A percentile compares a stretch with the other conserved stretches of the same genome.
phyloP scores from a whole-genome alignment of 2,888 invertebrate genomes.

The Harmothoe impar region DNA sequence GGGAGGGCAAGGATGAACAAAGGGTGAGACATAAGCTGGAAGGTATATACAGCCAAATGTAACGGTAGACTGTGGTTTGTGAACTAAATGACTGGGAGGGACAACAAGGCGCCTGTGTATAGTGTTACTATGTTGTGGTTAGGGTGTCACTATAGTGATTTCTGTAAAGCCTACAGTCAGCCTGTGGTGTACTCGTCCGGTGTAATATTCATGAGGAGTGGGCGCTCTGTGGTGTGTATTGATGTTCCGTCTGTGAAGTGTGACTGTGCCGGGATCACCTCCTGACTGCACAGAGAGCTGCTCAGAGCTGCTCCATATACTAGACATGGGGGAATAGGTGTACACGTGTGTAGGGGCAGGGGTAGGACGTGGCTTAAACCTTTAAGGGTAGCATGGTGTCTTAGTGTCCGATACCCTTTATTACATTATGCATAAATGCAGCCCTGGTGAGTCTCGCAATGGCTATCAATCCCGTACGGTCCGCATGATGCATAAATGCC shows the following conservation, averaged over 20 bases:
- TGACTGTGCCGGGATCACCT: conserved; percentile 8
- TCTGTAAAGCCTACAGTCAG: not conserved
- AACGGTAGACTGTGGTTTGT: not conserved
- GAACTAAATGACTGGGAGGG: not conserved
- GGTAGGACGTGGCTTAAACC: not conserved
- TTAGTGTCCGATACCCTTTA: too few species aligned
- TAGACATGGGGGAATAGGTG: not conserved
- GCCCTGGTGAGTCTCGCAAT: too few species aligned
- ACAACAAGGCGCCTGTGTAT: not conserved
- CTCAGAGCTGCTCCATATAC: too few species aligned
- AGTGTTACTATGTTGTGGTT: not conserved
- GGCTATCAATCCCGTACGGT: too few species aligned
- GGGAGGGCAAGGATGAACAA: too few species aligned
- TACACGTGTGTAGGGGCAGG: not conserved
- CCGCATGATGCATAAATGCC: too few species aligned
- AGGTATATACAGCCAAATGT: not conserved
- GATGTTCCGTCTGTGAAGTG: conserved; percentile 10
- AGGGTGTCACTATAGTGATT: not conserved
- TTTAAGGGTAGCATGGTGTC: too few species aligned
- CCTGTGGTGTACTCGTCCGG: not conserved
- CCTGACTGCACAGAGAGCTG: too few species aligned
- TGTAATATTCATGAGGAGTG: not conserved
- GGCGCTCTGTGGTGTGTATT: not conserved
- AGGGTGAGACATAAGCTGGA: not conserved
- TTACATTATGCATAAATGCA: too few species aligned